Evolutionary conservation across 2,888 invertebrate species (phyloP), one percentile per base, ranked within the genome.

Genomic region (Synanthedon andrenaeformis): DNA sequence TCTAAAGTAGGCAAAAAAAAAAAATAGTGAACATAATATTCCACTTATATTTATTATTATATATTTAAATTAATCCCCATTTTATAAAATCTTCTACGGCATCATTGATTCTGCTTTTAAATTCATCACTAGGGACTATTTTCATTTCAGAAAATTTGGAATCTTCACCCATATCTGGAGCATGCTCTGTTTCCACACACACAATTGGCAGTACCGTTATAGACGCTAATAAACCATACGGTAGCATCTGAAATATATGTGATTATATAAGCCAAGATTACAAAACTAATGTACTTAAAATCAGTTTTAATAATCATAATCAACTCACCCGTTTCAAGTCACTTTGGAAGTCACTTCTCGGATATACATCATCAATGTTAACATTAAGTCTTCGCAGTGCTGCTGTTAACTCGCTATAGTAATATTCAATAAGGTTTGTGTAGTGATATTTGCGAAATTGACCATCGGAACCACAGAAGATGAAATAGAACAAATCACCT

Each of bases 381-480:
- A 67, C 55, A 1, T 57, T 50, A 14, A 74, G 53, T 13, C 63
- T 53, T 14, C 42, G 23, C 2, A 74, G 58, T 1, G 64, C 57
- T 4, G 49, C 48, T 48, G 59, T 54, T 28, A 72, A 54, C 52
- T 66, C 59, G 4, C 50, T 50, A 52, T 71, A 69, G 57, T 74
- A 74, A 35, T 60, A 61, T 4, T 70, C 65, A 2, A 70, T 19
- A 3, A 65, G 62, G n/a, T 51, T 52, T 3, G 58, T 41, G 49
- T 63, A 64, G 55, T 68, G 54, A 1, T 58, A 52, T 19, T 53
- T 56, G 1, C 72, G 62, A 53, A 70, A 74, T 11, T 62, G 55
- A 49, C 65, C 63, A 49, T 72, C 70, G 3, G 72, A 64, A 3
- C 69, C 70, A 41, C 52, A 54, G 59, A 67, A 63, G 28, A 71